Base-by-base conservation (phyloP, 2,888 invertebrate genomes). In the Ferdinandea cuprea region DNA sequence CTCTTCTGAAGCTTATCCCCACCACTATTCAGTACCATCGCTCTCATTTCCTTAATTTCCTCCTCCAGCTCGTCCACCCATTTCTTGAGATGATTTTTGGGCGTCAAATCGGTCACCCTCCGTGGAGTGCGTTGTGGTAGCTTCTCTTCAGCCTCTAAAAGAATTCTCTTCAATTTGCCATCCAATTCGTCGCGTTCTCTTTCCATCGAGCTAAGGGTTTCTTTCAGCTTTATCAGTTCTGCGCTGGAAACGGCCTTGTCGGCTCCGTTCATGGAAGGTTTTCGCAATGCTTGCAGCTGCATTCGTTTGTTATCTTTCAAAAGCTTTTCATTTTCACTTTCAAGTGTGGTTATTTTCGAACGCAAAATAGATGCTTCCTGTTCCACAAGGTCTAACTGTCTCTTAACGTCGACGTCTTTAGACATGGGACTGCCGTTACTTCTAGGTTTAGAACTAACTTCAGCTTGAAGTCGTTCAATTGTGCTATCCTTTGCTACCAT, bases 31-130 rank as follows among this genome's bases (percentile, higher is more conserved):
- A 91, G 86, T 88, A 92, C 86, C 72, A 90, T 88, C 6, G 88
- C 89, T 59, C 91, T 87, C 88, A 91, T 88, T 72, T 91, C 89
- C 28, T 95, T 94, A 85, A 97, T 95, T 92, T 98, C 97, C 88
- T 93, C 95, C 91, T 97, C 97, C 86, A 97, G 92, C 85, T 98
- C 97, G 74, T 95, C 95, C 1, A 97, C 94, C 94, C 96, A 96
- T 87, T 94, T 96, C 86, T 89, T 96, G 87, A 97, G 91, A 56
- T 89, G 89, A 69, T 89, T 89, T 85, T 90, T 91, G 0, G 90
- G 90, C 17, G 90, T 91, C 13, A 91, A 91, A 87, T 96, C 96
- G 6, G 94, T 94, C 7, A 94, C 92, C 87, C 94, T 95, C 88
- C 95, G 95, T 3, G 95, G 93, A n/a, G 93, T 93, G 86, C 95